phyloP scores from a whole-genome alignment of 2,888 invertebrate species.

The Sabatieria punctata region DNA sequence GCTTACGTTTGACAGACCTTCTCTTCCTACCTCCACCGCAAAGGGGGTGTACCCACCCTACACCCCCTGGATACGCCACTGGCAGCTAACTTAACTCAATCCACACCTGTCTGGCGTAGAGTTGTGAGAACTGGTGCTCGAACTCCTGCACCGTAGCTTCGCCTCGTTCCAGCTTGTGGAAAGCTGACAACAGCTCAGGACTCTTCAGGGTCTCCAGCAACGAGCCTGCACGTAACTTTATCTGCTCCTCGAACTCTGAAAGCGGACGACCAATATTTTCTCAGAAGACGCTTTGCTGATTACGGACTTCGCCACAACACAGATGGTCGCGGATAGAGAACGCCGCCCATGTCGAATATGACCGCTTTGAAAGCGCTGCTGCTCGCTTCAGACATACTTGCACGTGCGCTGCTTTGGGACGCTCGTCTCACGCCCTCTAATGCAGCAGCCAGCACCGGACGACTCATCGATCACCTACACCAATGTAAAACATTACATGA shows the following conservation, averaged over 20 bases:
- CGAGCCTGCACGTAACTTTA: slow-evolving; percentile 24
- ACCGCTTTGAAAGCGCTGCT: slow-evolving; percentile 27
- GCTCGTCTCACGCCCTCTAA: no score
- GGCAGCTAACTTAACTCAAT: no score
- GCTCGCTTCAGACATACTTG: not conserved
- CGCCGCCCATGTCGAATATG: slow-evolving; percentile 39
- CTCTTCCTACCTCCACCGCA: no score
- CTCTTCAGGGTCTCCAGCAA: slow-evolving; percentile 26
- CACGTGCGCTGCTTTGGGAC: no score
- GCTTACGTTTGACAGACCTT: no score
- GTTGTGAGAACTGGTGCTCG: slow-evolving; percentile 29
- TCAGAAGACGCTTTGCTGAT: not conserved
- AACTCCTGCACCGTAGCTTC: slow-evolving; percentile 31
- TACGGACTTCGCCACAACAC: slow-evolving; percentile 22
- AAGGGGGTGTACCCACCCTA: no score
- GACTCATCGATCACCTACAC: no score
- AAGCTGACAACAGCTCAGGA: slow-evolving; percentile 13
- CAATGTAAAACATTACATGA: no score
- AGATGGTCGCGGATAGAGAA: slow-evolving; percentile 34
- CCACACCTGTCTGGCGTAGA: slow-evolving; percentile 31
- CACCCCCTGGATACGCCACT: no score
- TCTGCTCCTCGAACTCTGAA: slow-evolving; percentile 24
- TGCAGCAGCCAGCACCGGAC: no score
- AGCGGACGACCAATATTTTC: slow-evolving; percentile 1
- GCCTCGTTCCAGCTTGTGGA: slow-evolving; percentile 31